Base-by-base conservation (phyloP, 1,140 invertebrate genomes). In the Pseudachorutes palmiensis region DNA sequence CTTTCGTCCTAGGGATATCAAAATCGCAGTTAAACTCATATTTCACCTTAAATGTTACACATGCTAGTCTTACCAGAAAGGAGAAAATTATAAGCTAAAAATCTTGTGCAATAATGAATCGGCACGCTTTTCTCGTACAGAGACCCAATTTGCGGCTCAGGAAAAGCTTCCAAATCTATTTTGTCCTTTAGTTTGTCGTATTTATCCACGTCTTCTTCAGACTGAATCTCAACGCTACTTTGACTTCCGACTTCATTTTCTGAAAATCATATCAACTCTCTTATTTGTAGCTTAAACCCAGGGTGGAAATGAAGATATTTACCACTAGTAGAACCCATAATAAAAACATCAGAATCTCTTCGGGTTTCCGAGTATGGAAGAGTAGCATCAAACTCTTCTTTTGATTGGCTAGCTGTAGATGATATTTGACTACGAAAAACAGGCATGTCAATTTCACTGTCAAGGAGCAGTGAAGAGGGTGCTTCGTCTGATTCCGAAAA, bases 81-180 rank as follows among this genome's bases (percentile, higher is more conserved):
- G 2, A 95, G 78, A 78, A 92, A 94, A 30, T 86, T 84, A 1
- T 86, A 86, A 29, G 83, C 82, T 1, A 95, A 75, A 58, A 90
- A 82, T 69, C 91, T 82, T 30, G 85, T 82, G 71, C 89, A 90
- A 76, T 87, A 92, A 62, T 87, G 81, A 0, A 94, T 75, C 0
- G 88, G 82, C 3, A 87, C 77, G 72, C 87, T 84, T 9, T 80
- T 76, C 74, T 91, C 89, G 12, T 79, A 78, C 26, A 85, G 82
- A 32, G 79, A 78, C 1, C 89, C 89, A 70, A 91, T 85, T 65
- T 86, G 73, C 24, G 70, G 57, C 48, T 72, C 70, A 9, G 72
- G 67, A 65, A 70, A 70, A 9, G 51, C 58, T 14, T 81, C 49
- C 83, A 76, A 76, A 83, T 77, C 64, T 79, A 76, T 57, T 78